Conservation (phyloP, 2,113 vertebrate species). For the Tympanuchus pallidicinctus region DNA sequence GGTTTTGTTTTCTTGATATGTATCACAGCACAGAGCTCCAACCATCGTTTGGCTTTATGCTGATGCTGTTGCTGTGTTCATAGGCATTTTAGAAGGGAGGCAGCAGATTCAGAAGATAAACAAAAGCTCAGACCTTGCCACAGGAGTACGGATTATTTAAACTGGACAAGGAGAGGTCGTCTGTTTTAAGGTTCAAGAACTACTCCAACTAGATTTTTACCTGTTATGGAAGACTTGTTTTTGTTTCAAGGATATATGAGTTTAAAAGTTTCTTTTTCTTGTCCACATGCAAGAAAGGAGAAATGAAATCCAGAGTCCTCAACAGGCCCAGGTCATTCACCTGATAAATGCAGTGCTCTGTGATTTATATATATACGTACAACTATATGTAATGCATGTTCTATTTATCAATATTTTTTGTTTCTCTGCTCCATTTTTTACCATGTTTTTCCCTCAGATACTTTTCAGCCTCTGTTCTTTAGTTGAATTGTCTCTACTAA, state of each 20-base stretch:
- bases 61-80: background rate
- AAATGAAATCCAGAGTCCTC: background rate
- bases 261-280: background rate
- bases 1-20: background rate
- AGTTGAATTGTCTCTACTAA: background rate
- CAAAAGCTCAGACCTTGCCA: slow-evolving; percentile 14
- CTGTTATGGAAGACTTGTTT: background rate
- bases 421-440: background rate
- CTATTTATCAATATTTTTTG: background rate
- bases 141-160: background rate
- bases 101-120: slow-evolving; percentile 3
- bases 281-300: background rate
- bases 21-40: background rate
- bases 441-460: background rate
- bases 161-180: background rate
- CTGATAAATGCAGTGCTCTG: background rate
- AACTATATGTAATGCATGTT: background rate
- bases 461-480: background rate
- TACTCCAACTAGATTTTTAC: background rate
- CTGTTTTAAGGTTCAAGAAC: background rate
- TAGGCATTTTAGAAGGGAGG: background rate
- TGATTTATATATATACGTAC: background rate
- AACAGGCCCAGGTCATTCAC: background rate
- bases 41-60: background rate
- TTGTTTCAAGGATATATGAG: background rate